Evolutionary conservation across 2,797 vertebrate species (phyloP).

Genomic region (Lepus townsendii): DNA sequence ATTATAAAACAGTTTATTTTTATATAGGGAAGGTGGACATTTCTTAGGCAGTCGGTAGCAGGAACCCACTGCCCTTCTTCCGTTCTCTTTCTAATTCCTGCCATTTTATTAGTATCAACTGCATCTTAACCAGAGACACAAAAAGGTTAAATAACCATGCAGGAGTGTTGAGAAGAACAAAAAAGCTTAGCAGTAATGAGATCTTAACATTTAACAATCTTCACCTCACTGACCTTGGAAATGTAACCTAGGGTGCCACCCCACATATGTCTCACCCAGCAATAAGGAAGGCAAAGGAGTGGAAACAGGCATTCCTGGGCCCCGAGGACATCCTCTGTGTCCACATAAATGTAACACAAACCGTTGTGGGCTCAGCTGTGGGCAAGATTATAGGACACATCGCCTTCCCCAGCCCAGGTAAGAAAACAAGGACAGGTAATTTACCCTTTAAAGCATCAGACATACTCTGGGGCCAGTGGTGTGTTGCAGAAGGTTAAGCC

Average conservation of each 20-base stretch:
- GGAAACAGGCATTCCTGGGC: slow-evolving; percentile 56
- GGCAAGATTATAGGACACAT: slow-evolving; percentile 50
- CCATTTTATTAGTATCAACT: slow-evolving; percentile 28
- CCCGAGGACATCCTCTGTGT: slow-evolving; percentile 46
- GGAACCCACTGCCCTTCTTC: slow-evolving; percentile 1
- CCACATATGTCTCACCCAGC: slow-evolving; percentile 35
- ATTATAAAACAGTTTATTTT: neutral
- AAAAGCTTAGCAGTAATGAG: slow-evolving; percentile 66
- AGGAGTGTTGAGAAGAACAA: slow-evolving; percentile 38
- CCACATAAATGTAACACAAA: slow-evolving; percentile 62
- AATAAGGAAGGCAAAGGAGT: slow-evolving; percentile 34
- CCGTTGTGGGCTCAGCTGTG: neutral
- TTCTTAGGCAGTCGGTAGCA: neutral
- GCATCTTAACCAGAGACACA: slow-evolving; percentile 42
- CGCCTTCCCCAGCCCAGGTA: neutral
- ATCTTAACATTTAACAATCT: slow-evolving; percentile 51
- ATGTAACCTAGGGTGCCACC: slow-evolving; percentile 35
- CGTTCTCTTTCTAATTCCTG: slow-evolving; percentile 14
- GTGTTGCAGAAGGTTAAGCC: too few relatives aligned
- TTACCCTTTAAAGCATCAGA: neutral
- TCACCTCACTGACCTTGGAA: slow-evolving; percentile 61
- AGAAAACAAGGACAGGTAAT: slow-evolving; percentile 14
- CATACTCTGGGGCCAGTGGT: neutral
- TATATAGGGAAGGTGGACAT: neutral
- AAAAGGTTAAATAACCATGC: slow-evolving; percentile 54